Evolutionary conservation across 2,888 invertebrate genomes (phyloP).

Genomic region (Ernsta delagoae): DNA sequence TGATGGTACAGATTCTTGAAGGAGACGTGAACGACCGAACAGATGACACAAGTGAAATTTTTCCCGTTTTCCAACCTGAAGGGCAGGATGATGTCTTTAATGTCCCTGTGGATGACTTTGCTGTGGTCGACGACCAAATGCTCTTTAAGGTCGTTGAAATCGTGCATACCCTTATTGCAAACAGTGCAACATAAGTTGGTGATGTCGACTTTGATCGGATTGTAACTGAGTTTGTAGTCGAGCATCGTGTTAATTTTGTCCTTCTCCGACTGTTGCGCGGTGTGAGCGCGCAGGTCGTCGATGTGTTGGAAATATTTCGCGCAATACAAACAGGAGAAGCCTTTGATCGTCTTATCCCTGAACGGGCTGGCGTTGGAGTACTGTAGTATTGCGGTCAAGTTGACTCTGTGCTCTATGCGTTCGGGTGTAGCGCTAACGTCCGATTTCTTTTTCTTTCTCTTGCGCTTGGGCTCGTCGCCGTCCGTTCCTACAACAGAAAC

Average conservation of each 20-base stretch:
- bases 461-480: conserved; percentile 67
- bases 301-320: conserved; percentile 67
- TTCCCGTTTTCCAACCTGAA: too few species aligned
- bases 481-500: conserved; percentile 82
- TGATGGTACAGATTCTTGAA: conserved; percentile 78
- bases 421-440: conserved; percentile 77
- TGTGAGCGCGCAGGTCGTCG: conserved; percentile 67
- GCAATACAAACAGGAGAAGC: conserved; percentile 80
- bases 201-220: conserved; percentile 77
- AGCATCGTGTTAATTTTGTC: conserved; percentile 76
- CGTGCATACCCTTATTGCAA: conserved; percentile 65
- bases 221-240: conserved; percentile 79
- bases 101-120: too few species aligned
- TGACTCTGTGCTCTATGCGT: conserved; percentile 78
- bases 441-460: conserved; percentile 72
- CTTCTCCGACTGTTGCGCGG: conserved; percentile 68
- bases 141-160: conserved; percentile 70
- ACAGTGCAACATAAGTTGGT: conserved; percentile 69
- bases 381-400: conserved; percentile 76
- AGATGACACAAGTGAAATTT: conserved; percentile 72
- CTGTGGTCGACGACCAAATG: conserved; percentile 66
- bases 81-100: too few species aligned
- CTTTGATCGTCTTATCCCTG: conserved; percentile 73
- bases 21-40: conserved; percentile 73
- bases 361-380: conserved; percentile 79